A percentile compares a stretch with the other conserved stretches of the same genome.
Evolutionary conservation across 37 sponge, comb jelly and placozoan genomes (phyloP).

Genomic region (Lycopodina hypogea): DNA sequence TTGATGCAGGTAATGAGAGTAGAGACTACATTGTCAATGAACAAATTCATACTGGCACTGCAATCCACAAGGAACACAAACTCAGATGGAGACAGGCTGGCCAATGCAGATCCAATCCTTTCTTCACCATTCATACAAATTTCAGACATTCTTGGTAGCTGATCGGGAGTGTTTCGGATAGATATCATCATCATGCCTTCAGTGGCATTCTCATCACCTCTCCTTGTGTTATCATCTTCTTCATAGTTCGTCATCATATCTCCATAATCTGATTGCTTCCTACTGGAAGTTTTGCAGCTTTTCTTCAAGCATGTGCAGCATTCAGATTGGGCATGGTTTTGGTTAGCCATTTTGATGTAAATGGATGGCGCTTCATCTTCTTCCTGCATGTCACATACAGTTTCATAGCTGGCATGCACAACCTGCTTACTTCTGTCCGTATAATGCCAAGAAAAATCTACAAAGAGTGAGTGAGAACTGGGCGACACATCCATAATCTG

Average conservation of each 20-base stretch:
- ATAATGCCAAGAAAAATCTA: not conserved
- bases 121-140: too few relatives aligned
- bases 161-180: not conserved
- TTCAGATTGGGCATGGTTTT: not conserved
- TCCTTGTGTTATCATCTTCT: too few relatives aligned
- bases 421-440: not conserved
- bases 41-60: constrained; percentile 83
- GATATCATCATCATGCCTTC: constrained; percentile 52
- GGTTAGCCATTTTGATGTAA: constrained; percentile 9
- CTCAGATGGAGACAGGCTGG: constrained; percentile 36
- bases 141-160: constrained; percentile 7
- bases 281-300: not conserved
- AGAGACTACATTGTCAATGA: constrained; percentile 45
- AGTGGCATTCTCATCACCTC: not conserved
- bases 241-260: not conserved
- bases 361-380: not conserved
- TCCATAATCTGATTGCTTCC: not conserved
- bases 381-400: not conserved
- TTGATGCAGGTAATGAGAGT: constrained; percentile 65
- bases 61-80: constrained; percentile 85
- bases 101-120: not conserved
- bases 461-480: not conserved
- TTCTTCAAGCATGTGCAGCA: constrained; percentile 9
- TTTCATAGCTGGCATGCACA: constrained; percentile 4
- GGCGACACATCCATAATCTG: not conserved